Evolutionary conservation across 2,797 vertebrate species (phyloP).

Genomic region (Anguilla anguilla): DNA sequence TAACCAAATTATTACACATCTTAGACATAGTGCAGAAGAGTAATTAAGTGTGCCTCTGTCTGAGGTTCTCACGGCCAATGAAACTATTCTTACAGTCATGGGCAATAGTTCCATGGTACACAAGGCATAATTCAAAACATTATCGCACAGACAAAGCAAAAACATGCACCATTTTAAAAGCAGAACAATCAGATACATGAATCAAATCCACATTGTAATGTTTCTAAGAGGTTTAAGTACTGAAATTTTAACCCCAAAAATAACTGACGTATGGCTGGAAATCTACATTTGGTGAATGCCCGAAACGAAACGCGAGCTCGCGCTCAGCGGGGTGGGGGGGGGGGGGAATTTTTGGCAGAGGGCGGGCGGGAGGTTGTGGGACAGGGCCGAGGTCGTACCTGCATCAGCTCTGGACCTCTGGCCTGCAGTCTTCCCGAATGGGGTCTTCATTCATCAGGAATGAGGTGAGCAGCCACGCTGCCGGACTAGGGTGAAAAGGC

Average conservation of each 20-base stretch:
- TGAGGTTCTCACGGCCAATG: not conserved
- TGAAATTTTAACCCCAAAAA: too few species aligned
- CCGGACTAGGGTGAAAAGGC: constrained; percentile 76
- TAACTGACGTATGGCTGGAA: not conserved
- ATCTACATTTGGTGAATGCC: too few species aligned
- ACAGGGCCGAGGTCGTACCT: constrained; percentile 68
- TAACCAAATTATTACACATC: not conserved
- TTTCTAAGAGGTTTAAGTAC: too few species aligned
- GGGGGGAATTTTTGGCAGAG: not conserved
- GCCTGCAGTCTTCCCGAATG: constrained; percentile 88
- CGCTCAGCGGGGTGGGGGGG: too few species aligned
- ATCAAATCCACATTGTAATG: too few species aligned
- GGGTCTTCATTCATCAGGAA: constrained; percentile 97
- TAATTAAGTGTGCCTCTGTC: not conserved
- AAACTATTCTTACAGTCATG: too few species aligned
- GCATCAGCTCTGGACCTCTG: constrained; percentile 85
- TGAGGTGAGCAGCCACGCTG: constrained; percentile 82
- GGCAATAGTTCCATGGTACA: too few species aligned
- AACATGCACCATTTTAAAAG: too few species aligned
- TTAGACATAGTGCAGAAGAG: not conserved
- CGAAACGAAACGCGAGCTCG: too few species aligned
- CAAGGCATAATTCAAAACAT: too few species aligned
- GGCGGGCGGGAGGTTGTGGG: constrained; percentile 5
- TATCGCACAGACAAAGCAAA: too few species aligned
- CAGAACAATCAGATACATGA: too few species aligned